These are phyloP conservation scores for Drosophila acutilabella DNA, from an alignment of 2,888 invertebrate species.

Conservation along the genomic window DNA sequence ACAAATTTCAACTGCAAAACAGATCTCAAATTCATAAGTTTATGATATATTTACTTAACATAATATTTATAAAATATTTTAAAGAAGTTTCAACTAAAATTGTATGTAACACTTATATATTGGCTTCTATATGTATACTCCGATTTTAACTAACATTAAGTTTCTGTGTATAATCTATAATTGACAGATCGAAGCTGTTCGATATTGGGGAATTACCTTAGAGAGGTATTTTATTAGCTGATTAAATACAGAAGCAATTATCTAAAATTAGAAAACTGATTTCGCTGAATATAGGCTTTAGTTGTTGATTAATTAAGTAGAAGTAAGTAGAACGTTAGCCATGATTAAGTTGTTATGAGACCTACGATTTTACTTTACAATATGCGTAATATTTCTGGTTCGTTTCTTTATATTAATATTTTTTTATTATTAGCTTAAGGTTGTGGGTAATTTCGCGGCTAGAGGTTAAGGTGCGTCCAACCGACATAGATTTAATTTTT, in stretches of 20 bases:
- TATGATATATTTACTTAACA: not conserved
- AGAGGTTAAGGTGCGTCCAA: conserved; percentile 77
- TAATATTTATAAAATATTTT: not conserved
- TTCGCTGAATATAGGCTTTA: conserved; percentile 1
- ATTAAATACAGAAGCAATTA: not conserved
- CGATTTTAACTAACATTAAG: conserved; percentile 2
- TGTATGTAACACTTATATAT: conserved; percentile 17
- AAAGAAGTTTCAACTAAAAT: not conserved
- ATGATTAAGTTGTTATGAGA: not conserved
- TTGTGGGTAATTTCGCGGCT: conserved; percentile 78
- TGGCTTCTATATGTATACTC: conserved; percentile 7
- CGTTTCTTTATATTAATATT: conserved; percentile 39
- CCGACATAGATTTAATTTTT: conserved; percentile 19
- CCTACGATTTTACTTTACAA: conserved; percentile 17
- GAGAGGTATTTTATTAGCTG: conserved; percentile 24
- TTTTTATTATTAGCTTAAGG: conserved; percentile 73
- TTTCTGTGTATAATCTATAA: not conserved
- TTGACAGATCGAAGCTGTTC: conserved; percentile 39
- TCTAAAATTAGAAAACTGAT: not conserved
- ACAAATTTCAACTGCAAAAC: no score
- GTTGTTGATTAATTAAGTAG: conserved; percentile 1
- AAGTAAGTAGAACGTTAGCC: not conserved
- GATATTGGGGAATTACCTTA: conserved; percentile 41
- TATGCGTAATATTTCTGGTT: conserved; percentile 52
- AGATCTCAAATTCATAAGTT: no score